Base-by-base conservation (phyloP, 30 jellyfish, hydroid and myxozoan genomes). In the Pelagia noctiluca region DNA sequence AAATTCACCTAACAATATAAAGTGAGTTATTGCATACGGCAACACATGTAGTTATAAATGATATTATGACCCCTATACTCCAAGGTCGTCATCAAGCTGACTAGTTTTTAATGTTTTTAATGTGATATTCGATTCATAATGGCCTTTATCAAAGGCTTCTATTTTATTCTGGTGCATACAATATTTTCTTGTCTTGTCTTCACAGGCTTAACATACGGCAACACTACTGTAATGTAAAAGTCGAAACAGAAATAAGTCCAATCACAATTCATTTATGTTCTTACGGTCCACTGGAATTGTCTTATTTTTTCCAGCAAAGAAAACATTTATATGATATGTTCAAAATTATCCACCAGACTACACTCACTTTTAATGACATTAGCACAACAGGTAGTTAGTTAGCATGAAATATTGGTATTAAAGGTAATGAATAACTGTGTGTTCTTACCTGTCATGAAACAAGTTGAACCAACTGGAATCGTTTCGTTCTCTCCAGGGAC, bases 401-500 rank as follows among this genome's bases (percentile, higher is more conserved):
- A 16, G 16, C 57, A 42, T 42, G 8, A 5, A 42, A n/a, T n/a
- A n/a, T n/a, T n/a, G n/a, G n/a, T n/a, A n/a, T n/a, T n/a, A n/a
- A n/a, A n/a, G n/a, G n/a, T n/a, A n/a, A n/a, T n/a, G n/a, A n/a
- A n/a, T n/a, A 5, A 42, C 16, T 42, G 0, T 13, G 16, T 10
- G 12, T 76, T 5, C 89, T 36, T 63, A 88, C 96, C 96, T 53
- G 96, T 78, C 30, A 88, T 73, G 71, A 21, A 88, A 71, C 96
- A 88, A 3, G 35, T 35, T 32, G 92, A 11, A 50, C 82, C 92
- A 11, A 63, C 73, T 11, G 85, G 66, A 35, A 76, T 35, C 1
- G 62, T 26, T 66, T 74, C 78, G 13, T 46, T 21, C 38, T 64
- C 80, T 31, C 50, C 60, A 28, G 96, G 96, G 16, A 88, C 23